Percentiles rank a stretch among this genome's conserved stretches.
Conservation (phyloP, 1,140 invertebrate species). For the Saccostrea glomerata region DNA sequence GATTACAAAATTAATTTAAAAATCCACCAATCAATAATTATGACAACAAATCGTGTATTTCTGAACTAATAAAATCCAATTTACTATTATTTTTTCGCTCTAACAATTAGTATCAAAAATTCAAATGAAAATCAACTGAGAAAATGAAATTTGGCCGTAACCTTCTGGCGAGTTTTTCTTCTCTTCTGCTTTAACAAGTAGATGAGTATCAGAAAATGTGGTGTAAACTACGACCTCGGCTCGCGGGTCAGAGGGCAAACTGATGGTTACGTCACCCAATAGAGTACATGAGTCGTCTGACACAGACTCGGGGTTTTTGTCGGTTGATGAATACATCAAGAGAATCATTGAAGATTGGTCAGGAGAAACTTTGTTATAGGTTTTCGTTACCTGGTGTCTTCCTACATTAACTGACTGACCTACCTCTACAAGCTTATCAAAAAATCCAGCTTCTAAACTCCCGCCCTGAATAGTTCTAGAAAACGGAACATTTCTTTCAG, state of each 20-base stretch:
- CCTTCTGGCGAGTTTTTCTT: background rate
- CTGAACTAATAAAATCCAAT: too few relatives aligned
- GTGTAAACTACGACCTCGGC: background rate
- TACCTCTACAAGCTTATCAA: slow-evolving; percentile 34
- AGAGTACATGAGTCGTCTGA: slow-evolving; percentile 14
- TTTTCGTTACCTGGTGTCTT: background rate
- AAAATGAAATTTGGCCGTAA: slow-evolving; percentile 3
- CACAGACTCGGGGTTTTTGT: background rate
- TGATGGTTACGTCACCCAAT: background rate
- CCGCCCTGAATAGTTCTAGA: background rate
- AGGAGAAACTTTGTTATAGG: background rate
- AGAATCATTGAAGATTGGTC: background rate
- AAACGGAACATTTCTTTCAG: background rate
- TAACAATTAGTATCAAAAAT: too few relatives aligned
- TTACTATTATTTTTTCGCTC: too few relatives aligned
- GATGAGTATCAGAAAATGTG: slow-evolving; percentile 12
- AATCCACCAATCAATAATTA: too few relatives aligned
- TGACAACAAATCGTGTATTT: too few relatives aligned
- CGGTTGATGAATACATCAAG: slow-evolving; percentile 10
- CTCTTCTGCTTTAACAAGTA: slow-evolving; percentile 1
- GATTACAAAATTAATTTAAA: too few relatives aligned
- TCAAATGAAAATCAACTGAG: background rate
- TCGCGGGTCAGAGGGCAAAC: background rate
- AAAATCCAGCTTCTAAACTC: background rate
- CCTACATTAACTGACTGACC: background rate